These are phyloP conservation scores for Clostera curtula DNA, from an alignment of 2,888 invertebrate species.

Conservation along the genomic window DNA sequence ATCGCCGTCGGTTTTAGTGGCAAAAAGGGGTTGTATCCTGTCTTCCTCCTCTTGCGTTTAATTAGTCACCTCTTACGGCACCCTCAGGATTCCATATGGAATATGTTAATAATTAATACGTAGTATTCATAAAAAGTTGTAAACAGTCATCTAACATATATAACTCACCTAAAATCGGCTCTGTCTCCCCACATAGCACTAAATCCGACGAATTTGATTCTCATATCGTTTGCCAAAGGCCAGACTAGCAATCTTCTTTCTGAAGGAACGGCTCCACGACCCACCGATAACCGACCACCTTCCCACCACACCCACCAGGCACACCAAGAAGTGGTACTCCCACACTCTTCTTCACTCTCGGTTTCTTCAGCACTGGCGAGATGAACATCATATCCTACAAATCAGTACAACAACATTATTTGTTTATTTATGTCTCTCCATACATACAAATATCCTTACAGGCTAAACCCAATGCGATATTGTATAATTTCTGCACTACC, in stretches of 20 bases:
- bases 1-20: too few species aligned
- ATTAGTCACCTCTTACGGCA: too few species aligned
- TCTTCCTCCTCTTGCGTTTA: too few species aligned
- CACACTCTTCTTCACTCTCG: slow-evolving; percentile 69
- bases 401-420: too few species aligned
- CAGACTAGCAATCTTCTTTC: slow-evolving; percentile 75
- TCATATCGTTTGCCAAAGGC: slow-evolving; percentile 75
- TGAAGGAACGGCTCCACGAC: slow-evolving; percentile 71
- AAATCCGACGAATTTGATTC: slow-evolving; percentile 77
- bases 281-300: slow-evolving; percentile 72
- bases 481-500: too few species aligned
- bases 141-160: neutral
- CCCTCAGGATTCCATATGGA: too few species aligned
- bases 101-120: too few species aligned
- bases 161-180: slow-evolving; percentile 76
- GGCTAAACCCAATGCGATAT: neutral
- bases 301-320: slow-evolving; percentile 83
- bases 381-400: slow-evolving; percentile 77
- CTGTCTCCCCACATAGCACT: slow-evolving; percentile 78
- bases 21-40: too few species aligned
- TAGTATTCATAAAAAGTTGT: too few species aligned
- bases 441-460: too few species aligned
- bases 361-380: slow-evolving; percentile 75
- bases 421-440: too few species aligned
- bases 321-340: slow-evolving; percentile 65